These are phyloP conservation scores for Chironomus tentans DNA, from an alignment of 2,888 invertebrate species.

Conservation along the genomic window DNA sequence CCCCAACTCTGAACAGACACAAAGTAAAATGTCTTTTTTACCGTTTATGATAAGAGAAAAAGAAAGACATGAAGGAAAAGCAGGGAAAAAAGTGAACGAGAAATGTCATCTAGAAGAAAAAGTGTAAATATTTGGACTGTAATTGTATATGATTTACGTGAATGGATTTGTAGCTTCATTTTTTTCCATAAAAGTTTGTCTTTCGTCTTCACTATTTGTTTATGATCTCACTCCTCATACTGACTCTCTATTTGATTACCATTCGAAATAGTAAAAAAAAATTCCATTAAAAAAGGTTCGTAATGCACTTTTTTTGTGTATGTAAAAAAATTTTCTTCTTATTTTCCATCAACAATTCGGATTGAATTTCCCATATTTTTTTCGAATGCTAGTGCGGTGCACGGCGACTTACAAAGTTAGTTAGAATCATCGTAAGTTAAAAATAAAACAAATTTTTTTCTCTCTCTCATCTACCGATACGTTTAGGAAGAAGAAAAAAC, in stretches of 20 bases:
- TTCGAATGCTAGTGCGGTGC: background rate
- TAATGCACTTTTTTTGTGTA: background rate
- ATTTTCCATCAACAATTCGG: background rate
- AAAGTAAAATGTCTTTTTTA: background rate
- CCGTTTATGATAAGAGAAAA: constrained; percentile 13
- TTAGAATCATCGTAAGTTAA: background rate
- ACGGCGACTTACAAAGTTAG: background rate
- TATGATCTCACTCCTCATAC: constrained; percentile 1
- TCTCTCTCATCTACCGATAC: background rate
- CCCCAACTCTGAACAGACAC: no score
- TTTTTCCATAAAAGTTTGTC: no score
- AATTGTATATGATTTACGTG: constrained; percentile 13
- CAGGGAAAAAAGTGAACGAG: constrained; percentile 9
- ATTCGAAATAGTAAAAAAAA: background rate
- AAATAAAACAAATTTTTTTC: background rate
- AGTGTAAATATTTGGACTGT: constrained; percentile 20
- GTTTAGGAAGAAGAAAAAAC: background rate
- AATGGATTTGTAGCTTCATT: background rate
- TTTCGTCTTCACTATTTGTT: constrained; percentile 3
- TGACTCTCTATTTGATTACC: background rate
- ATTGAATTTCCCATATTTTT: background rate
- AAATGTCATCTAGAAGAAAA: background rate
- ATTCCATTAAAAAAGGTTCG: background rate
- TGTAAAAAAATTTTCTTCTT: background rate
- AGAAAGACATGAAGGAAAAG: background rate